phyloP scores from a whole-genome alignment of 1,140 invertebrate genomes.

The Samia ricini region DNA sequence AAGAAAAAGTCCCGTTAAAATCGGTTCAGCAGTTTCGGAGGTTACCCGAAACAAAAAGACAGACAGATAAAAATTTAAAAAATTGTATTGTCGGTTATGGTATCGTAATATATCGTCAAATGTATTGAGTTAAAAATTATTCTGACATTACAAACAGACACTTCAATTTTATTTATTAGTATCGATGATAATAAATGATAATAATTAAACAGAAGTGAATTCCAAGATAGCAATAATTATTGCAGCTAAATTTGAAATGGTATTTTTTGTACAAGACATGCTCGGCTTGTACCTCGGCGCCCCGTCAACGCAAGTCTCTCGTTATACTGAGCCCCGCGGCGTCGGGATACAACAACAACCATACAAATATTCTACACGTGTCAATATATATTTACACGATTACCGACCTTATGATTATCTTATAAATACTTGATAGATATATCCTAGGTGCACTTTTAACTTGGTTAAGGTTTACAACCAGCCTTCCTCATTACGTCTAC shows the following conservation, averaged over 20 bases:
- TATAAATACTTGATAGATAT: constrained; percentile 16
- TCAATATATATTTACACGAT: constrained; percentile 25
- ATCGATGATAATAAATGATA: neutral
- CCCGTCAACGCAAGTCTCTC: constrained; percentile 52
- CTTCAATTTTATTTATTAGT: no score
- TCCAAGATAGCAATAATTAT: constrained; percentile 23
- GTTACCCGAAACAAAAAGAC: no score
- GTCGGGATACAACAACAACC: constrained; percentile 33
- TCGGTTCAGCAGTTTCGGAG: no score
- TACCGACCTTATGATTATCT: constrained; percentile 43
- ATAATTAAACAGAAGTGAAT: constrained; percentile 3
- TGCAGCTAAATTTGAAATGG: constrained; percentile 44
- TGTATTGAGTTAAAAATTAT: no score
- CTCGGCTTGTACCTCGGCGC: constrained; percentile 27
- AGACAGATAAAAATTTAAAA: no score
- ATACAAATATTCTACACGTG: constrained; percentile 37
- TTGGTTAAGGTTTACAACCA: constrained; percentile 47
- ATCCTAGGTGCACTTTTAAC: constrained; percentile 15
- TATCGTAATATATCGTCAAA: no score
- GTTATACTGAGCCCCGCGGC: constrained; percentile 60
- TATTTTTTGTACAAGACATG: constrained; percentile 54
- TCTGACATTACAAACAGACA: no score
- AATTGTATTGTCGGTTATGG: no score
- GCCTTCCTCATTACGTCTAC: constrained; percentile 69
- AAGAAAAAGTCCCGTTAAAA: no score